Evolutionary conservation across 2,888 invertebrate species (phyloP).

Genomic region (Dendrolimus houi): DNA sequence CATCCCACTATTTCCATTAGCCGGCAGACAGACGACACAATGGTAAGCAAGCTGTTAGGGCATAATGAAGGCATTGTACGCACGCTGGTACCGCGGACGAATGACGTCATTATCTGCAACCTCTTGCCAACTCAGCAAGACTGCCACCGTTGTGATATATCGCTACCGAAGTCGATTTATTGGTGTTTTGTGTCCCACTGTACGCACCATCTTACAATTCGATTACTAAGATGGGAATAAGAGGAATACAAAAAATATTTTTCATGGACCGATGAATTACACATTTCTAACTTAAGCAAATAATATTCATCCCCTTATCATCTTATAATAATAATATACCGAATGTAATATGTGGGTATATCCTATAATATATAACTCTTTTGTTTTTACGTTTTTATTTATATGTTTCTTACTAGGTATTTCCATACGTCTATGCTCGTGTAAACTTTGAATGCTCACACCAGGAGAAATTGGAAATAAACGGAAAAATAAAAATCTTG

Average conservation of each 20-base stretch:
- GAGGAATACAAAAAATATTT: neutral
- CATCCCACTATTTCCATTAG: constrained; percentile 41
- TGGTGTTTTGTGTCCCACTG: constrained; percentile 39
- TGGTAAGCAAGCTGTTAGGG: constrained; percentile 59
- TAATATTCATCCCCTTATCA: neutral
- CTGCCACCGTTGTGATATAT: constrained; percentile 45
- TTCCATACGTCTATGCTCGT: too few relatives aligned
- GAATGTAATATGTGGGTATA: too few relatives aligned
- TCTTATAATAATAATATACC: too few relatives aligned
- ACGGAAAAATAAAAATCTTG: too few relatives aligned
- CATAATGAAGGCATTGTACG: constrained; percentile 66
- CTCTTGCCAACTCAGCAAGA: constrained; percentile 46
- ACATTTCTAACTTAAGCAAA: neutral
- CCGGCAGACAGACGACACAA: constrained; percentile 43
- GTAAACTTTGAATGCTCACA: too few relatives aligned
- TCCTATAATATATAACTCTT: too few relatives aligned
- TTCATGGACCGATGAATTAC: neutral
- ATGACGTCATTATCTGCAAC: constrained; percentile 58
- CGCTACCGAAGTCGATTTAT: constrained; percentile 46
- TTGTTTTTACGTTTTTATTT: too few relatives aligned
- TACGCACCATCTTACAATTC: constrained; percentile 16
- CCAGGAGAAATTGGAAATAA: too few relatives aligned
- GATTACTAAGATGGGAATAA: constrained; percentile 2
- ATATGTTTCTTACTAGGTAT: too few relatives aligned
- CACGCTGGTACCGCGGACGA: constrained; percentile 30